Conservation (phyloP, 2,797 vertebrate genomes). For the Anomalospiza imberbis region DNA sequence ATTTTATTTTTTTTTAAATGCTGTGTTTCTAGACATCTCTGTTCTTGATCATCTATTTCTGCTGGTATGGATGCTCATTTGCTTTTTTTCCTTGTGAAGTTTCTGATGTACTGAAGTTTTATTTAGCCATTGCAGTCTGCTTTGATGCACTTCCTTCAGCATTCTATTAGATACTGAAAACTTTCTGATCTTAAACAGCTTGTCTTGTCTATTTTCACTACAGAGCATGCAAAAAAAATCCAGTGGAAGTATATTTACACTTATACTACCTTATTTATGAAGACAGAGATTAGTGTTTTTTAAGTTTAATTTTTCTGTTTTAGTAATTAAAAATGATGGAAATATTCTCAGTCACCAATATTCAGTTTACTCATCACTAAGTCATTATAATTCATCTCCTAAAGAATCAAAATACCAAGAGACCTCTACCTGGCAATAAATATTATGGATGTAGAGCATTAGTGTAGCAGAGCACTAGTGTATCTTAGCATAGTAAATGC, state of each 20-base stretch:
- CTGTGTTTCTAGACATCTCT: not conserved
- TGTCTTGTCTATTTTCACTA: not conserved
- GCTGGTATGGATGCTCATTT: not conserved
- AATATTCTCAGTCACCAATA: not conserved
- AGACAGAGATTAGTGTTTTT: not conserved
- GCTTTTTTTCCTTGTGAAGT: not conserved
- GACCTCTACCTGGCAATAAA: not conserved
- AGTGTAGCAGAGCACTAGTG: too few species aligned
- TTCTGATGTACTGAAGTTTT: slow-evolving; percentile 21
- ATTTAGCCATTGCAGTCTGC: not conserved
- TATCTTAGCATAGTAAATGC: not conserved
- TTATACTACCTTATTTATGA: not conserved
- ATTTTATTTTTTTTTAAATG: not conserved
- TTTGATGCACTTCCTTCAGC: not conserved
- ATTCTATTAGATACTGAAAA: not conserved
- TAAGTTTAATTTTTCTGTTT: not conserved
- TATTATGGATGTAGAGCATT: not conserved
- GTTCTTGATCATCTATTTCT: not conserved
- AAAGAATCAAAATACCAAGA: not conserved
- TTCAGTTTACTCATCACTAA: not conserved
- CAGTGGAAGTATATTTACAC: not conserved
- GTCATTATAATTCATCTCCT: not conserved
- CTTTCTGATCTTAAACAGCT: not conserved
- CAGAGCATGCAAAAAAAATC: not conserved
- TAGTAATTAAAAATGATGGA: not conserved